A percentile compares a stretch with the other conserved stretches of the same genome.
These are phyloP conservation scores for Anoplius nigerrimus DNA, from an alignment of 2,888 invertebrate species.

Conservation along the genomic window DNA sequence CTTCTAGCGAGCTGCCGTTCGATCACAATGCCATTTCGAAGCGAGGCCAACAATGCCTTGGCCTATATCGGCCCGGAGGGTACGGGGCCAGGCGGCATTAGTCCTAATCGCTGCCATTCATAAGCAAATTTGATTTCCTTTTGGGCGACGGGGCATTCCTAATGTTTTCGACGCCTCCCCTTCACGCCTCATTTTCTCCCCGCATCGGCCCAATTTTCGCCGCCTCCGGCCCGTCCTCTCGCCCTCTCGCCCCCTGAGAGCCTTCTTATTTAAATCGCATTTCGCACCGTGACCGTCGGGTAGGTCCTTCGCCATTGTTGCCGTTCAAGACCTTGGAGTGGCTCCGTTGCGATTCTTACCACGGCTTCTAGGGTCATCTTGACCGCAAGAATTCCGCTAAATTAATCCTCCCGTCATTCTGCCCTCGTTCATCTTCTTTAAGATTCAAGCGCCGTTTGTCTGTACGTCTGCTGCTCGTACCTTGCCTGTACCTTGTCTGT, in stretches of 20 bases:
- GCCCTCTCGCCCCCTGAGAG: background rate
- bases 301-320: slow-evolving; percentile 16
- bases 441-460: too few relatives aligned
- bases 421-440: too few relatives aligned
- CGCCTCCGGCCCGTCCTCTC: background rate
- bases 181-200: slow-evolving; percentile 50
- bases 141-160: slow-evolving; percentile 51
- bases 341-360: slow-evolving; percentile 14
- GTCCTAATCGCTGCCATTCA: slow-evolving; percentile 64
- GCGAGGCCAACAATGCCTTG: slow-evolving; percentile 51
- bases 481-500: too few relatives aligned
- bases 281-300: slow-evolving; percentile 27
- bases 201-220: slow-evolving; percentile 31
- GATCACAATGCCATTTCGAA: slow-evolving; percentile 54
- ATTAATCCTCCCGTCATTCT: too few relatives aligned
- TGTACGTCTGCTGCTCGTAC: too few relatives aligned
- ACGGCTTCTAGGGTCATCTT: too few relatives aligned
- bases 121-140: slow-evolving; percentile 65
- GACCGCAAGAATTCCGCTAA: too few relatives aligned
- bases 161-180: slow-evolving; percentile 56
- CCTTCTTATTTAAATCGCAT: slow-evolving; percentile 22
- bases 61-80: slow-evolving; percentile 47
- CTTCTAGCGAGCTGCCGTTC: slow-evolving; percentile 18
- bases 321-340: slow-evolving; percentile 15
- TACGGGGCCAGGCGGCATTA: slow-evolving; percentile 46